Evolutionary conservation across 2,113 vertebrate genomes (phyloP), one percentile per base, ranked within the genome.

Genomic region (Sapayoa aenigma): DNA sequence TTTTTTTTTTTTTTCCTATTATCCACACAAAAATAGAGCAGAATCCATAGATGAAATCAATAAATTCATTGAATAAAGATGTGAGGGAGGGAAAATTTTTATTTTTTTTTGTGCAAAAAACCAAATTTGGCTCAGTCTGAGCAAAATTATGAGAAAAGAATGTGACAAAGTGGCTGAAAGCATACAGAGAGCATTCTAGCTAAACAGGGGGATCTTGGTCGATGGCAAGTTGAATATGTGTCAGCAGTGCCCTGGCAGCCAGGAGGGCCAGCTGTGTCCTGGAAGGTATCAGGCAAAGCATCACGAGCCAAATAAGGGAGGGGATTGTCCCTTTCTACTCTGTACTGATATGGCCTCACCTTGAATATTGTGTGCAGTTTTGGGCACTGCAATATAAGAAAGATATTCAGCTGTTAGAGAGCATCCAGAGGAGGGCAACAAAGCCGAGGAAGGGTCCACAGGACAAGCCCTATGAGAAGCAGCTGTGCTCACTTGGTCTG

Each of bases 301-400:
- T 35, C 1, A 0, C 16, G 59, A 66, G 44, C 37, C 1, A 0
- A 22, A 14, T 9, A 33, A 46, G 39, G 46, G 12, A 62, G 55
- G 46, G 33, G 28, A 53, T 20, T 69, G 23, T 62, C 33, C 55
- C 0, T 2, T 46, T 18, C 46, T 39, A 39, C 22, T 31, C 46
- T 77, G 44, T 0, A 0, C 24, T 58, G 63, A 14, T 0, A 1
- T 0, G 0, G 39, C 46, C 73, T 46, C 39, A 28, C 9, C 73
- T 53, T 3, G 1, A 9, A 5, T 7, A 0, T 0, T 33, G 33
- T 1, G 2, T 1, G 8, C 28, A 39, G 12, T 33, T 53, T 39
- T 28, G 47, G 33, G 12, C 1, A 3, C 15, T 8, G 13, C 23
- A 62, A 2, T 9, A 1, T 28, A 19, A n/a, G 27, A 52, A 69